Base-by-base conservation (phyloP, 2,797 vertebrate species). In the Rhabdomys pumilio region DNA sequence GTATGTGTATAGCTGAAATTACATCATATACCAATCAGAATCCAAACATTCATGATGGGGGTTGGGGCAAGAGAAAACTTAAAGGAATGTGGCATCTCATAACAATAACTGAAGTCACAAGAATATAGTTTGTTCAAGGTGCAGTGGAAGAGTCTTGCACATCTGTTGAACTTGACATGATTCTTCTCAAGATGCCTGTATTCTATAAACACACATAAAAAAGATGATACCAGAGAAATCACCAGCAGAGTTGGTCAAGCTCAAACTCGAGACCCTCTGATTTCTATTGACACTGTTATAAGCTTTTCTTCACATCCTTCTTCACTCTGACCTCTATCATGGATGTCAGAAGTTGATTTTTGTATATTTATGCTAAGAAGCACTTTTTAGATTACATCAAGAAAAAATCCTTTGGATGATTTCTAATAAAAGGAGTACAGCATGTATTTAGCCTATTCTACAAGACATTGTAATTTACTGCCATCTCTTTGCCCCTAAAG, bases 331-430 rank as follows among this genome's bases (percentile, higher is more conserved):
- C 12, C 4, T 72, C 38, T 38, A 11, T 24, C 34, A 31, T n/a
- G 31, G 41, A 81, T 79, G 1, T 5, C 53, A 24, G 17, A 90
- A 72, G 44, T n/a, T 89, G 10, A 82, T 38, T 72, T 79, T 50
- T 82, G 86, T 47, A 90, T 8, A 73, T 93, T 93, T 93, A 6
- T 34, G 69, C 57, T 72, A 83, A 63, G 22, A 11, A 59, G 1
- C 77, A 3, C 26, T 86, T 96, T 96, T 44, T 61, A 95, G 63
- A 89, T 61, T 59, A 12, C 47, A 29, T n/a, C 53, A 73, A 0
- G 61, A 6, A 80, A 80, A 90, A 93, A 97, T 4, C n/a, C 44
- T 96, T 61, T 41, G n/a, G 65, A 13, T 5, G 73, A 80, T 89
- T 84, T 73, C 65, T 84, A 91, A 87, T 61, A 57, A 92, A 65